Base-by-base conservation (phyloP, 2,888 invertebrate genomes). In the Nomada fabriciana region DNA sequence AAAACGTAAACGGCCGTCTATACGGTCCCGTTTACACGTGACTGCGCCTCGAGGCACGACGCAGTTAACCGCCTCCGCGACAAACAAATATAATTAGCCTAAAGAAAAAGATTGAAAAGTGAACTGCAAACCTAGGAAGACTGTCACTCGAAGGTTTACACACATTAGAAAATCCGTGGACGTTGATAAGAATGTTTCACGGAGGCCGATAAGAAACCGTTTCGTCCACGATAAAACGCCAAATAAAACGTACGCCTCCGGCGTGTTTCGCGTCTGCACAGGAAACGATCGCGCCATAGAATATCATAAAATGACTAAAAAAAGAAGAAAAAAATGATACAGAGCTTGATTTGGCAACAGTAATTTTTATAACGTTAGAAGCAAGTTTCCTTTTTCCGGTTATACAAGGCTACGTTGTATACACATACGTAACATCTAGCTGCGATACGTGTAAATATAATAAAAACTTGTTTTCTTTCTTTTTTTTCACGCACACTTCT, bases 181-280 rank as follows among this genome's bases (percentile, higher is more conserved):
- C 18, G 29, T 53, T 43, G 63, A 72, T 63, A 63, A 53, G 9
- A 18, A 4, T 0, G 20, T 71, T 63, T 13, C 60, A 11, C 23
- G 18, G 18, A 60, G 36, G 13, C n/a, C 50, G 69, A 70, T 59
- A 50, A 59, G 25, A 59, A 47, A n/a, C 18, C 18, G 15, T 50
- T 50, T 60, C 11, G n/a, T 1, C 60, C 10, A 15, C 47, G 10
- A 60, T 36, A 23, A 60, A 29, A 4, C n/a, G 29, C 20, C 1
- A 18, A 52, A 36, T 9, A 15, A 15, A 50, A 15, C 23, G 18
- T 36, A 25, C n/a, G 55, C 4, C 23, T 0, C 20, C 5, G 4
- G 1, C n/a, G 9, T 20, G 2, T 67, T 67, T 67, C n/a, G 0
- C 20, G 18, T 11, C 3, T 20, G 15, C 7, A 15, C 7, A 29